Evolutionary conservation across 2,888 invertebrate species (phyloP).

Genomic region (Dorcus parallelipipedus): DNA sequence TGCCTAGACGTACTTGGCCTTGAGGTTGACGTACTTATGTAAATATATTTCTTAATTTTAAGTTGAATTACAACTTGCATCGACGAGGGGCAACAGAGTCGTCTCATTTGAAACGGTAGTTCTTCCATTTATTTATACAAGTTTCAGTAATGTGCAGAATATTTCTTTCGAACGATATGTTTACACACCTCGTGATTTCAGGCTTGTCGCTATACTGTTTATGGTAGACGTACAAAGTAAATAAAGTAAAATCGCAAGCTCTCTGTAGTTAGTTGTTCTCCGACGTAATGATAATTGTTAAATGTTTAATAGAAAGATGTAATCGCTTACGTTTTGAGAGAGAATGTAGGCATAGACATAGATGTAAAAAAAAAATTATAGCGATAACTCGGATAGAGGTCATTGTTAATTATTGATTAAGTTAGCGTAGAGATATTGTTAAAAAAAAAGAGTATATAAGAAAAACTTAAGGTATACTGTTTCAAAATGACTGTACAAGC

Average conservation of each 20-base stretch:
- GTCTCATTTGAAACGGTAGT: slow-evolving; percentile 24
- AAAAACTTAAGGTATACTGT: slow-evolving; percentile 35
- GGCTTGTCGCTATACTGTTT: slow-evolving; percentile 35
- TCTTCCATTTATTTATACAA: slow-evolving; percentile 33
- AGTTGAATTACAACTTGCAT: background rate
- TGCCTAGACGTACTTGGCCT: slow-evolving; percentile 17
- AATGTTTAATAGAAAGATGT: slow-evolving; percentile 34
- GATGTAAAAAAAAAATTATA: slow-evolving; percentile 12
- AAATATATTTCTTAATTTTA: slow-evolving; percentile 6
- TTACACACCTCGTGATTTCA: slow-evolving; percentile 33
- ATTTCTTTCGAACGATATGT: slow-evolving; percentile 15
- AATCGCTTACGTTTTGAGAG: slow-evolving; percentile 31
- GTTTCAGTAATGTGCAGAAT: background rate
- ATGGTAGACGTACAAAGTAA: slow-evolving; percentile 26
- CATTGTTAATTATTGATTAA: slow-evolving; percentile 49
- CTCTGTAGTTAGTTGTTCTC: slow-evolving; percentile 30
- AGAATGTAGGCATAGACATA: slow-evolving; percentile 34
- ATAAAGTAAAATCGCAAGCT: slow-evolving; percentile 23
- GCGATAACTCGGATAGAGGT: slow-evolving; percentile 35
- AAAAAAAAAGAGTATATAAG: slow-evolving; percentile 32
- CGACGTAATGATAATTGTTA: slow-evolving; percentile 30
- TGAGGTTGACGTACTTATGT: slow-evolving; percentile 21
- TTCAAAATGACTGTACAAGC: slow-evolving; percentile 24
- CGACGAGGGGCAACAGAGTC: slow-evolving; percentile 12
- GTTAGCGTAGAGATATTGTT: slow-evolving; percentile 37